Evolutionary conservation across 2,797 vertebrate genomes (phyloP).

Genomic region (Alectoris magna): DNA sequence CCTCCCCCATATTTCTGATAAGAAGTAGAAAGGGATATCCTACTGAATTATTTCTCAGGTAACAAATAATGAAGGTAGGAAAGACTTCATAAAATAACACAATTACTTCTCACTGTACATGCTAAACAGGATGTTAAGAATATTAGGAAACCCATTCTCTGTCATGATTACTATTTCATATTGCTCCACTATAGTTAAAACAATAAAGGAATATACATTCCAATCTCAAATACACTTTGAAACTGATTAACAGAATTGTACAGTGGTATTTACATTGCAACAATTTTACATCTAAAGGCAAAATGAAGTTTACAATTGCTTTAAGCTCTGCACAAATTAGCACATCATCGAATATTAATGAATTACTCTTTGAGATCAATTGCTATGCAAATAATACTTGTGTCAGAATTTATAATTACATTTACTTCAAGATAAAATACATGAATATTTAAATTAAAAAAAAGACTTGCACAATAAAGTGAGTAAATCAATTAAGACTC

Average conservation of each 20-base stretch:
- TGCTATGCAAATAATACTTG: constrained; percentile 77
- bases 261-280: constrained; percentile 77
- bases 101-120: background rate
- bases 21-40: background rate
- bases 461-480: constrained; percentile 28
- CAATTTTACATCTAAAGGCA: constrained; percentile 79
- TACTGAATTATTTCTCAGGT: background rate
- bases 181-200: constrained; percentile 16
- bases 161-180: background rate
- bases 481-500: constrained; percentile 35
- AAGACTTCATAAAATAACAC: background rate
- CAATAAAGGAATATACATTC: constrained; percentile 38
- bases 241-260: constrained; percentile 79
- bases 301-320: constrained; percentile 80
- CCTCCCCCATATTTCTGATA: background rate
- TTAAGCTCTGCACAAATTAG: constrained; percentile 76
- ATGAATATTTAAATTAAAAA: constrained; percentile 38
- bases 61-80: background rate
- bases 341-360: constrained; percentile 82
- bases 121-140: background rate
- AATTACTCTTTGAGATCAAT: constrained; percentile 80
- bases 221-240: constrained; percentile 59
- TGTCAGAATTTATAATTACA: constrained; percentile 77
- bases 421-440: constrained; percentile 64
- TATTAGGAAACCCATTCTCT: background rate